A percentile compares a stretch with the other conserved stretches of the same genome.
Evolutionary conservation across 2,113 vertebrate genomes (phyloP).

Genomic region (Eira barbara): DNA sequence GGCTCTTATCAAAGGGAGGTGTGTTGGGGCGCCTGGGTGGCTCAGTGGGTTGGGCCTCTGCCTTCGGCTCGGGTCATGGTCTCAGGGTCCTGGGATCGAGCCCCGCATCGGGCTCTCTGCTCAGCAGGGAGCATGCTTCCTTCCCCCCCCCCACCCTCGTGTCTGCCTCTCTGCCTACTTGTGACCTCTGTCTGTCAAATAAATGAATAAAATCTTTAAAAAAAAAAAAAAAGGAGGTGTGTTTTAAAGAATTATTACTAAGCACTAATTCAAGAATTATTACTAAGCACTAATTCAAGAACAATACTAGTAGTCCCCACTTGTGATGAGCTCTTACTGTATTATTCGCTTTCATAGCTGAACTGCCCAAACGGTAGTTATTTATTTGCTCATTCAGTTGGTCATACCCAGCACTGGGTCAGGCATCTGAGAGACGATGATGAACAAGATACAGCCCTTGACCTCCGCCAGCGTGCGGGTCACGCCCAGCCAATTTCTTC

Average conservation of each 20-base stretch:
- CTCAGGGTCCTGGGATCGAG: too few species aligned
- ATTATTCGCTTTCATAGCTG: background rate
- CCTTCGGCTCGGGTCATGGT: too few species aligned
- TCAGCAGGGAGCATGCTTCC: too few species aligned
- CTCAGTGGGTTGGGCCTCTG: too few species aligned
- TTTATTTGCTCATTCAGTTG: background rate
- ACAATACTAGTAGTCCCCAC: background rate
- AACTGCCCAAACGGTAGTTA: background rate
- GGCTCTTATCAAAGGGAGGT: background rate
- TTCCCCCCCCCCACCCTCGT: too few species aligned
- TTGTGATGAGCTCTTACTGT: background rate
- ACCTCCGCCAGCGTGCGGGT: too few species aligned
- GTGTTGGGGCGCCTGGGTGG: too few species aligned
- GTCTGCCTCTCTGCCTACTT: too few species aligned
- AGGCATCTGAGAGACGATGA: background rate
- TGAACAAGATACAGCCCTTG: background rate
- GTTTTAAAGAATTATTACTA: background rate
- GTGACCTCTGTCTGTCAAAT: too few species aligned
- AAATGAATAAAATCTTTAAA: too few species aligned
- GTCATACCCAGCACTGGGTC: background rate
- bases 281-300: background rate
- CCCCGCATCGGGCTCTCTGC: too few species aligned
- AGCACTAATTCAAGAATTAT: background rate
- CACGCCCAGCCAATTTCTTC: background rate
- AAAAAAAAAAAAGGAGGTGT: background rate